A percentile compares a stretch with the other conserved stretches of the same genome.
Evolutionary conservation across 2,797 vertebrate genomes (phyloP).

Genomic region (Poecile montanus): DNA sequence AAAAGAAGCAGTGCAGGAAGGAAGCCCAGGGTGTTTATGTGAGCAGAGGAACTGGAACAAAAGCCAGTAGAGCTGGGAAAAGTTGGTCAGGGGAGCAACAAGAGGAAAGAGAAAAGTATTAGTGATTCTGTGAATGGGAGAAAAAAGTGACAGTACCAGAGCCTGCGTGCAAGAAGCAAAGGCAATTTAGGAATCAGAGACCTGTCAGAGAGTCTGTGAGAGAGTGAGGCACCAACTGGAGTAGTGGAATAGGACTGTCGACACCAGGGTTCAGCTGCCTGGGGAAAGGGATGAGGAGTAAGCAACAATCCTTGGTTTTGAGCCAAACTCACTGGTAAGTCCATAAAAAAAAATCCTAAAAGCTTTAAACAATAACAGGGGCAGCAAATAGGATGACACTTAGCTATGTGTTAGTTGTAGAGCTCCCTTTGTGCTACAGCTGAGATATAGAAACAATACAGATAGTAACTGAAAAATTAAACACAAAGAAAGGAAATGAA

Average conservation of each 20-base stretch:
- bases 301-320: not conserved
- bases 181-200: not conserved
- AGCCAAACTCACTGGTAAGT: not conserved
- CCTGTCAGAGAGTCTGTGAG: not conserved
- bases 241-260: not conserved
- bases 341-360: not conserved
- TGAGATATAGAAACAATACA: constrained; percentile 62
- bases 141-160: not conserved
- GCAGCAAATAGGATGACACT: not conserved
- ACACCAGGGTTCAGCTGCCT: not conserved
- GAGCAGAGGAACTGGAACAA: constrained; percentile 11
- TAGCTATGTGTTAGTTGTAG: not conserved
- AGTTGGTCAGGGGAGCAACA: not conserved
- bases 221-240: not conserved
- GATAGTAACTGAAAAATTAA: constrained; percentile 64
- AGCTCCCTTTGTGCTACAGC: not conserved
- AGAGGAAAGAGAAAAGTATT: constrained; percentile 10
- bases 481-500: constrained; percentile 49
- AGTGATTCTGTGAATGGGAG: not conserved
- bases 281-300: not conserved
- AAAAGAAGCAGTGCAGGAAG: not conserved
- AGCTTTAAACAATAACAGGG: not conserved
- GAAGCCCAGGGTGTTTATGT: constrained; percentile 48
- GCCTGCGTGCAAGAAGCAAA: not conserved
- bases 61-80: constrained; percentile 8